Conservation (phyloP, 2,113 vertebrate species). For the Anolis sagrei region DNA sequence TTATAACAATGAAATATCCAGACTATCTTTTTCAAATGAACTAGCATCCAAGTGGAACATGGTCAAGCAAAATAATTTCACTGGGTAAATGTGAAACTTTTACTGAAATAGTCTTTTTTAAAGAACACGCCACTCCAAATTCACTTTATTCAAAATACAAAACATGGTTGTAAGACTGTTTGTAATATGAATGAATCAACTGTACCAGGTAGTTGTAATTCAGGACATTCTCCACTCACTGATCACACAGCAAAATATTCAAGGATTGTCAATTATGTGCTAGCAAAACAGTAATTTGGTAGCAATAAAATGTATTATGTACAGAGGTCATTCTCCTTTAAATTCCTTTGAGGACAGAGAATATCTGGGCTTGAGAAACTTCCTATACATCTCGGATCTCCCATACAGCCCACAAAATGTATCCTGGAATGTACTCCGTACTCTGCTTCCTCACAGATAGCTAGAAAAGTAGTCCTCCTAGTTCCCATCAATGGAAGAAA, state of each 20-base stretch:
- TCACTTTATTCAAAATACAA: neutral
- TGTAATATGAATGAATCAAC: conserved; percentile 24
- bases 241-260: neutral
- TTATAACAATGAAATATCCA: neutral
- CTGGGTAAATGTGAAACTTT: neutral
- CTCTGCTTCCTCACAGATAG: too few species aligned
- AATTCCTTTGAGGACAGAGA: too few species aligned
- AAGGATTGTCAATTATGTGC: too few species aligned
- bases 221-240: neutral
- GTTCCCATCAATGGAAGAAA: too few species aligned
- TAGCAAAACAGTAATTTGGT: neutral
- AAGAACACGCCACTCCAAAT: conserved; percentile 27
- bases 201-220: neutral
- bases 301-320: neutral
- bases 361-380: too few species aligned
- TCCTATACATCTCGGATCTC: too few species aligned
- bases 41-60: neutral
- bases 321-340: neutral
- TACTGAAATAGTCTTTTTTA: neutral
- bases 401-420: too few species aligned
- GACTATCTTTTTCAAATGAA: conserved; percentile 32
- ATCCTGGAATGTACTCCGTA: too few species aligned
- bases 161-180: conserved; percentile 1
- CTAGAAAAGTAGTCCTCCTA: too few species aligned
- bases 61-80: conserved; percentile 2